Evolutionary conservation across 2,113 vertebrate genomes (phyloP), one percentile per base, ranked within the genome.

Genomic region (Notothenia coriiceps): DNA sequence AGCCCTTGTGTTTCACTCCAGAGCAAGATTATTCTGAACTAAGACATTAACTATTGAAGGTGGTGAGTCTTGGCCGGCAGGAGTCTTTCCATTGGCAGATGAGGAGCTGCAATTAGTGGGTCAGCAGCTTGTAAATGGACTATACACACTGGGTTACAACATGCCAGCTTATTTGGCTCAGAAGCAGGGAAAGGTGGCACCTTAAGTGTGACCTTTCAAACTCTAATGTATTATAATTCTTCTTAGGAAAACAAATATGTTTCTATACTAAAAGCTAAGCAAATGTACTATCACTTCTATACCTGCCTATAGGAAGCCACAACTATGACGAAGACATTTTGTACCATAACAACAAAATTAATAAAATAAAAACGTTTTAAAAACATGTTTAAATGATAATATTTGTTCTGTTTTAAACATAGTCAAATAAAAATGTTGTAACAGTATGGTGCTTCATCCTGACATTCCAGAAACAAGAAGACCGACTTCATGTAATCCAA

Each of bases 21-120:
- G 51, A 82, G 82, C 51, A 63, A 83, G 65, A 88, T 73, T 66
- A 91, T 86, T 82, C 78, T 88, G 72, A 87, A 75, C 54, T 77
- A 75, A 87, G 85, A 84, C 84, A 91, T 94, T 86, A 91, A 94
- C 91, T 93, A 92, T 93, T 90, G 87, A 92, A 76, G 44, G 74
- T 50, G 74, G 78, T 85, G 86, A 90, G 84, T 91, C 89, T 91
- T 92, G 89, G 86, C 83, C 84, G 68, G 62, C 65, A 10, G 15
- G 49, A 66, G 60, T 79, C 68, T 91, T 91, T 91, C 87, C 89
- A 75, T 59, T 84, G 73, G 82, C 75, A 80, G 83, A 82, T 71
- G 25, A 79, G 43, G 79, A 71, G 72, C 72, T 22, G 25, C 43
- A 76, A 79, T 91, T 73, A 71, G 62, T 74, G 87, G 92, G 91